Evolutionary conservation across 2,888 invertebrate genomes (phyloP).

Genomic region (Nineta flava): DNA sequence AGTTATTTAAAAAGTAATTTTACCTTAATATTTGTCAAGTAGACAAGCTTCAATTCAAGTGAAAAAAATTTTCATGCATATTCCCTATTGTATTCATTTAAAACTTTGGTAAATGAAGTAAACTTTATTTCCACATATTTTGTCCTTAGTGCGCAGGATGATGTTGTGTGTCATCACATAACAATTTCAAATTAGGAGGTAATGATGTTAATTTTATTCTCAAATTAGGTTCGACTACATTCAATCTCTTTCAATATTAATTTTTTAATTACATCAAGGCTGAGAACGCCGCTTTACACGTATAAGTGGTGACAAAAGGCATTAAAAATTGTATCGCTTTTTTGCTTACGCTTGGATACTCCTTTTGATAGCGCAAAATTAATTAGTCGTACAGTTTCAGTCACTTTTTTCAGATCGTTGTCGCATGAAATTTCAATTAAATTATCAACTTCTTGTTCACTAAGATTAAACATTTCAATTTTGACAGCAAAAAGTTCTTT

Average conservation of each 20-base stretch:
- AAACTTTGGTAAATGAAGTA: no score
- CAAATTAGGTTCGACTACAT: slow-evolving; percentile 8
- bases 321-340: no score
- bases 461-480: neutral
- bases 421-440: neutral
- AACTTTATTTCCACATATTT: no score
- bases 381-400: neutral
- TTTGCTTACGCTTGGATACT: neutral
- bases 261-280: slow-evolving; percentile 9
- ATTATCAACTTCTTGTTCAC: neutral
- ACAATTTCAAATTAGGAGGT: slow-evolving; percentile 8
- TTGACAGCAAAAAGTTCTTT: neutral
- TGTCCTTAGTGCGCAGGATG: slow-evolving; percentile 9
- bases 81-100: no score
- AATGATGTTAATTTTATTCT: slow-evolving; percentile 11
- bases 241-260: slow-evolving; percentile 10
- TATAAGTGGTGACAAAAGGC: no score
- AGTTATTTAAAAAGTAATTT: no score
- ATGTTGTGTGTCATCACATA: slow-evolving; percentile 10
- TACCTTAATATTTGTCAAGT: no score
- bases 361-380: slow-evolving; percentile 1
- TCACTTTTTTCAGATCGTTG: neutral
- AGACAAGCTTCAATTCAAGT: no score
- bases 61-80: no score
- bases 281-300: slow-evolving; percentile 4